Percentiles rank a stretch among this genome's conserved stretches.
Conservation (phyloP, 2,113 vertebrate species). For the Calidris pygmaea region DNA sequence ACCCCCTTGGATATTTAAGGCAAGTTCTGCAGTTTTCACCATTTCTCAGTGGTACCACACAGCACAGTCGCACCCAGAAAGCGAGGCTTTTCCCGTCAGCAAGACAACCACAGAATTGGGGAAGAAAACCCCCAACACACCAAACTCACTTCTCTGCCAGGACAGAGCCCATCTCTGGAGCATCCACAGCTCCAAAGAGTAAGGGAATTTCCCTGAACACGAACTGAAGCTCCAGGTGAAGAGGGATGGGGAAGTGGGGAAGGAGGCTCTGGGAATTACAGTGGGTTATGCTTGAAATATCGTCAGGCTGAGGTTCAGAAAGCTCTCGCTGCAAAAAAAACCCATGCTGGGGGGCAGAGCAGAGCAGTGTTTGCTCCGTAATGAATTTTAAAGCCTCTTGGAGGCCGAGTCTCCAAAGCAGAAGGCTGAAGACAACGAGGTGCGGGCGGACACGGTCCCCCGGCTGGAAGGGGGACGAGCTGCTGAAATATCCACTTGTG, state of each 20-base stretch:
- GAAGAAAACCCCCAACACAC: rapidly evolving
- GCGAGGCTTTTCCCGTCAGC: background rate
- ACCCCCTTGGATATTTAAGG: background rate
- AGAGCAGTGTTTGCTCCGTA: rapidly evolving
- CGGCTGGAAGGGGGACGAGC: background rate
- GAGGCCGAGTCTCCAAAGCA: background rate
- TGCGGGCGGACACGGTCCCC: background rate
- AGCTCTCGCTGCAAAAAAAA: background rate
- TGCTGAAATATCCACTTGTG: too few species aligned
- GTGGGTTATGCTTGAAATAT: background rate
- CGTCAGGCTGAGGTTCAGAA: background rate
- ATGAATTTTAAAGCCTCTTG: background rate
- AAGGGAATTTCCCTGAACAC: background rate
- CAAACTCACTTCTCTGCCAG: rapidly evolving
- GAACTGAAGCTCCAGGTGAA: background rate
- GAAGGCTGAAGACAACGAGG: background rate
- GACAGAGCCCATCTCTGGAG: background rate
- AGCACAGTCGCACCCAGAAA: rapidly evolving
- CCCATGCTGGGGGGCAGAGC: background rate
- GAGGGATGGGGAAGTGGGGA: background rate
- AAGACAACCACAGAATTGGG: background rate
- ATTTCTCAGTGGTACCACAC: rapidly evolving
- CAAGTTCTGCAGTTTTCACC: background rate
- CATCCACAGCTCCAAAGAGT: rapidly evolving
- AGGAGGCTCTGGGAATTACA: background rate